phyloP scores from a whole-genome alignment of 2,888 invertebrate species.

The Lucinisca nassula region DNA sequence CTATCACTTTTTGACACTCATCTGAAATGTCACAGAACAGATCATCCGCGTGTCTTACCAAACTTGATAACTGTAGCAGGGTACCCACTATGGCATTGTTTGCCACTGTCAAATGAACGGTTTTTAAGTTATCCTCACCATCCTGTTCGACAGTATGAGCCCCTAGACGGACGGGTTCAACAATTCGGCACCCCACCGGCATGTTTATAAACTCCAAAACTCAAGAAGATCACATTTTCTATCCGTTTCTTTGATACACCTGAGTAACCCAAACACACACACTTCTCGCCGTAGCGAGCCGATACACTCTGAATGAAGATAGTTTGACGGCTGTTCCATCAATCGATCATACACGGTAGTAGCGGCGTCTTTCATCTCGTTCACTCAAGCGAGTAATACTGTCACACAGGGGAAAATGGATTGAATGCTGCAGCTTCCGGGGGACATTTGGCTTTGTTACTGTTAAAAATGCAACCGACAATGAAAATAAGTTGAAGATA shows the following conservation, averaged over 20 bases:
- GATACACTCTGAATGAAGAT: slow-evolving; percentile 31
- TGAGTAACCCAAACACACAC: background rate
- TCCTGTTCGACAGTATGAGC: slow-evolving; percentile 71
- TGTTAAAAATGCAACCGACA: too few species aligned
- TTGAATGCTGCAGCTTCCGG: too few species aligned
- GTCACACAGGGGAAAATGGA: slow-evolving; percentile 8
- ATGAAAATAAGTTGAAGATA: too few species aligned
- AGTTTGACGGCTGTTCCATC: slow-evolving; percentile 52
- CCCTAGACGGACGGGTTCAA: slow-evolving; percentile 78
- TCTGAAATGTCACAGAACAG: slow-evolving; percentile 84
- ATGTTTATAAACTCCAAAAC: slow-evolving; percentile 56
- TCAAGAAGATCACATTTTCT: background rate
- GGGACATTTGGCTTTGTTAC: too few species aligned
- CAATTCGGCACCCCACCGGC: slow-evolving; percentile 80
- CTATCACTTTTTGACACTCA: slow-evolving; percentile 82
- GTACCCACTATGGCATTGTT: slow-evolving; percentile 80
- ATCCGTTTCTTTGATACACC: slow-evolving; percentile 3
- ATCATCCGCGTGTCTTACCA: slow-evolving; percentile 85
- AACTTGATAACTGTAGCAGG: slow-evolving; percentile 82
- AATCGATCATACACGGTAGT: slow-evolving; percentile 37
- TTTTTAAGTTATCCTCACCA: slow-evolving; percentile 65
- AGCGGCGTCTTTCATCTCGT: slow-evolving; percentile 39
- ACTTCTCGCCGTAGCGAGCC: slow-evolving; percentile 8
- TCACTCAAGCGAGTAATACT: slow-evolving; percentile 52
- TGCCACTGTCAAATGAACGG: slow-evolving; percentile 73